Evolutionary conservation across 2,888 invertebrate species (phyloP).

Genomic region (Galeopsomyia nigrocyanea): DNA sequence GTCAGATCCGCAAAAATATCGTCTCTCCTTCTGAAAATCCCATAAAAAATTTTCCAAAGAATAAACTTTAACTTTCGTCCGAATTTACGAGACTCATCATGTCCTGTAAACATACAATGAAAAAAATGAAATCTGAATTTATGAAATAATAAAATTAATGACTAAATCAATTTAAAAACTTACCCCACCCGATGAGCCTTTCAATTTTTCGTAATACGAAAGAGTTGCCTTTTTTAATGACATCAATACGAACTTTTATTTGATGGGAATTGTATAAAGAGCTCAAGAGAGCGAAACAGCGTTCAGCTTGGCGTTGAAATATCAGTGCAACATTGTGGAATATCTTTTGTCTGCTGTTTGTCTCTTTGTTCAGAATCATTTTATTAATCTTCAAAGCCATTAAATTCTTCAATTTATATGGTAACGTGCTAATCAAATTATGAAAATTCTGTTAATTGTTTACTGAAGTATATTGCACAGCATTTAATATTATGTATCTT

Average conservation of each 20-base stretch:
- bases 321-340: slow-evolving; percentile 24
- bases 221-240: background rate
- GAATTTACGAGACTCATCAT: background rate
- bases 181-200: slow-evolving; percentile 28
- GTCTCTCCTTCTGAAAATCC: slow-evolving; percentile 19
- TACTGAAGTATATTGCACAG: too few relatives aligned
- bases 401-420: slow-evolving; percentile 5
- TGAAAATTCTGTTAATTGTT: too few relatives aligned
- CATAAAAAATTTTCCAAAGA: slow-evolving; percentile 22
- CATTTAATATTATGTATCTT: too few relatives aligned
- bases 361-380: slow-evolving; percentile 10
- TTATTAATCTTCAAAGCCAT: slow-evolving; percentile 26
- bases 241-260: background rate
- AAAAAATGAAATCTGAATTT: background rate
- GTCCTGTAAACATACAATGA: slow-evolving; percentile 14
- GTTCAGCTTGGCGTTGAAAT: slow-evolving; percentile 25
- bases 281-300: slow-evolving; percentile 26
- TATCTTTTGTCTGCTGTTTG: slow-evolving; percentile 26
- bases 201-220: slow-evolving; percentile 17
- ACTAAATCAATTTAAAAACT: background rate
- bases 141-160: background rate
- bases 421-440: slow-evolving; percentile 11
- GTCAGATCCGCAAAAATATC: slow-evolving; percentile 3
- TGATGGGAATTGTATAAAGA: background rate
- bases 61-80: slow-evolving; percentile 1